Base-by-base conservation (phyloP, 2,888 invertebrate species). In the Caenorhabditis sp. region DNA sequence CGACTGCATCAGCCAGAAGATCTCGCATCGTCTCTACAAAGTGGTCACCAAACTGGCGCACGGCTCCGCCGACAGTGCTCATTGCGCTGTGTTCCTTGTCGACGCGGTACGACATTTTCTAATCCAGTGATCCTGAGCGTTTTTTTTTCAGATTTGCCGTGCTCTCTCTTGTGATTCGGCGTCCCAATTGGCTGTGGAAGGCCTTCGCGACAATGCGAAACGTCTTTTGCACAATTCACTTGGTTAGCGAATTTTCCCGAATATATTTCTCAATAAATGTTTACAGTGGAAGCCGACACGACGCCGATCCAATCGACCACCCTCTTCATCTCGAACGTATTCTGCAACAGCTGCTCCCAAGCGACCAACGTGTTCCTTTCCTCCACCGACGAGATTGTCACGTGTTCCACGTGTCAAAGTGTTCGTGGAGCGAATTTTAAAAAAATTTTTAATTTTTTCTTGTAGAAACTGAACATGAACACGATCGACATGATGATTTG, bases 401-500 rank as follows among this genome's bases (percentile, higher is more conserved):
- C 45, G 8, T 82, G 82, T 48, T 4, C 56, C 20, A 75, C 72
- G 1, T 82, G 82, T 63, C 56, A 75, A 17, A 72, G 74, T 65
- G 80, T 82, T 9, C 27, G 74, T 59, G 17, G n/a, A n/a, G n/a
- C n/a, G n/a, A n/a, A n/a, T 43, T 26, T 13, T 15, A 24, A 22
- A n/a, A 8, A 39, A 32, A 24, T 37, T 8, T 20, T 7, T 43
- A 20, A 53, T 37, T 62, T 76, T 26, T n/a, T n/a, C n/a, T n/a
- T n/a, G n/a, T 48, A 82, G 80, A 75, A 63, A 24, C 63, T 73
- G 11, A 48, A 63, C 41, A 45, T 37, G 20, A 43, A 72, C 43
- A 45, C 35, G n/a, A 55, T 82, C 17, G 82, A 82, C 53, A 74
- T 43, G 39, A 76, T 83, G 70, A 77, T 88, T n/a, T 73, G 82